Base-by-base conservation (phyloP, 2,113 vertebrate species). In the Diadophis punctatus region DNA sequence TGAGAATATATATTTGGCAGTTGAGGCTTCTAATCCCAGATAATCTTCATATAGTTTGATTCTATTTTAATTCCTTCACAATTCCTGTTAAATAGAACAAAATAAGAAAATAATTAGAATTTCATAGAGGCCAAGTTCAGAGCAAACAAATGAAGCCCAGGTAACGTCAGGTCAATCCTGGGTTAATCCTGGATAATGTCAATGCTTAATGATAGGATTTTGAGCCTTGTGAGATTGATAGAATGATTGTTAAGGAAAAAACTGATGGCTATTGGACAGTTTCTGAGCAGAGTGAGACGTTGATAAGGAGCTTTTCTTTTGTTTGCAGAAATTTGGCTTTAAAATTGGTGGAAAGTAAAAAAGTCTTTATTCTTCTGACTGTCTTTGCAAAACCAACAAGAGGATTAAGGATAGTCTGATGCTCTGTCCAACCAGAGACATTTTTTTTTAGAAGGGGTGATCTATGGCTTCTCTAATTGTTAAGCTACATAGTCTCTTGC, bases 81-180 rank as follows among this genome's bases (percentile, higher is more conserved):
- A 93, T 5, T 46, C 12, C 48, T 9, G 92, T 46, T 85, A 90
- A 93, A 90, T 49, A 80, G 55, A 90, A 90, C 92, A 89, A 91
- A 93, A 43, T 90, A 39, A 91, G 91, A 3, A 49, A 51, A 91
- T 16, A 80, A 52, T 56, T 63, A 43, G 74, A 63, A 52, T 49
- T 93, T 93, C 93, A 94, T 49, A 84, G 80, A 60, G 89, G 39
- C 86, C 30, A 93, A 74, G 10, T 95, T 96, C 60, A 63, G 18
- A 58, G 9, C 34, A 68, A 27, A 74, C n/a, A 88, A 4, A 56
- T 85, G 11, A 0, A 22, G 1, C 20, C 9, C 0, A 0, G 0
- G 0, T 0, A 27, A 10, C 1, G 34, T 22, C 34, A 80, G 74
- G 74, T 80, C 34, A 80, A 80, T 10, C 34, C 74, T 9, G 34